A percentile compares a stretch with the other conserved stretches of the same genome.
Conservation (phyloP, 2,797 vertebrate species). For the Trachurus trachurus region DNA sequence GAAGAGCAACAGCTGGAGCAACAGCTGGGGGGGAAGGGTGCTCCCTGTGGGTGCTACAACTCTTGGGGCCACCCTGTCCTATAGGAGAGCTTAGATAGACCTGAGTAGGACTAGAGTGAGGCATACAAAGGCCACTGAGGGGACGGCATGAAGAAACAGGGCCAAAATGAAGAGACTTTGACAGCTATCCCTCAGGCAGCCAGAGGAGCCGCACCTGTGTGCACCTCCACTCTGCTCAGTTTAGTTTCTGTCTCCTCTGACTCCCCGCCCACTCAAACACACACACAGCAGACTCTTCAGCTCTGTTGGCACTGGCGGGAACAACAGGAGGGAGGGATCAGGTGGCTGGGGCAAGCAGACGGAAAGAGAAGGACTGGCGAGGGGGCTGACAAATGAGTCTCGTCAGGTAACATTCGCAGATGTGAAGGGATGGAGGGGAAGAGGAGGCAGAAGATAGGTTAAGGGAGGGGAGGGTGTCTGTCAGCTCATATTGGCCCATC, state of each 20-base stretch:
- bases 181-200: constrained; percentile 67
- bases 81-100: constrained; percentile 40
- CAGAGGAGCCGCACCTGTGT: constrained; percentile 73
- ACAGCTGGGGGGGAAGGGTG: constrained; percentile 52
- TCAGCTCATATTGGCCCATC: constrained; percentile 75
- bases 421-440: constrained; percentile 59
- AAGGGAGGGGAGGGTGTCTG: constrained; percentile 54
- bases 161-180: constrained; percentile 59
- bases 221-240: constrained; percentile 63
- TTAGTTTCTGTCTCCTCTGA: constrained; percentile 58
- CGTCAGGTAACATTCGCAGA: constrained; percentile 81
- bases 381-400: constrained; percentile 81
- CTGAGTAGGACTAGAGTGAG: constrained; percentile 46
- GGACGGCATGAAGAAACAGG: constrained; percentile 46
- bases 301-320: constrained; percentile 51
- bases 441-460: constrained; percentile 44
- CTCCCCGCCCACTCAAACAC: constrained; percentile 15
- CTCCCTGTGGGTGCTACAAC: constrained; percentile 35
- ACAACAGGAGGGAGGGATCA: constrained; percentile 74
- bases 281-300: constrained; percentile 35
- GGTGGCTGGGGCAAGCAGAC: constrained; percentile 71
- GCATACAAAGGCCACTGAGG: constrained; percentile 49
- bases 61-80: constrained; percentile 53
- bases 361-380: constrained; percentile 46
- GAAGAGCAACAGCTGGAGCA: constrained; percentile 72